Evolutionary conservation across 1,140 invertebrate genomes (phyloP), one percentile per base, ranked within the genome.

Genomic region (Pararge aegeria): DNA sequence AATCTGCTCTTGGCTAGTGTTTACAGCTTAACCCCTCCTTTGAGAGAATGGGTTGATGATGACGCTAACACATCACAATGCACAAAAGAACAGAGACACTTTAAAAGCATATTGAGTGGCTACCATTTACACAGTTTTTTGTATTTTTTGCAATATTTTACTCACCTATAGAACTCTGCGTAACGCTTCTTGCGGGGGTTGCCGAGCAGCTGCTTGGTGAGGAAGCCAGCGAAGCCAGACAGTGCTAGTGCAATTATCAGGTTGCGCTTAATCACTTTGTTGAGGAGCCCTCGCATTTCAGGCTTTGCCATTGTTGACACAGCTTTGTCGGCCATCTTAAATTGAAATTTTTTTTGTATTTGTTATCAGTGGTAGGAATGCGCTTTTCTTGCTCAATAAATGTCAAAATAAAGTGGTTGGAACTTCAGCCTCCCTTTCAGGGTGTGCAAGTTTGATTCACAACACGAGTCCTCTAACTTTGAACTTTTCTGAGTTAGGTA

Each of bases 101-200:
- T n/a, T n/a, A n/a, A n/a, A n/a, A n/a, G n/a, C n/a, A n/a, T n/a
- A n/a, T n/a, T n/a, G n/a, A n/a, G n/a, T n/a, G n/a, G n/a, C n/a
- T n/a, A n/a, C n/a, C n/a, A n/a, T n/a, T n/a, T n/a, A n/a, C n/a
- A n/a, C n/a, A n/a, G n/a, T n/a, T n/a, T n/a, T n/a, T n/a, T n/a
- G n/a, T n/a, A n/a, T n/a, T n/a, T n/a, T n/a, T n/a, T 19, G 2
- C 7, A 46, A 12, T 37, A 5, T 16, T 46, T 19, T 12, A 15
- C 6, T 18, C 40, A 94, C 94, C 91, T 94, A 91, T 94, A 94
- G 77, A 93, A 94, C 66, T 94, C 92, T 44, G 93, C 93, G 70
- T 94, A 94, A 70, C 78, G 82, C 73, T 84, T 80, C 78, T 94
- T 94, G 56, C 92, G 87, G 2, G 88, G 79, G 58, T 92, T 91